phyloP scores from a whole-genome alignment of 2,888 invertebrate genomes.

The Erynnis tages region DNA sequence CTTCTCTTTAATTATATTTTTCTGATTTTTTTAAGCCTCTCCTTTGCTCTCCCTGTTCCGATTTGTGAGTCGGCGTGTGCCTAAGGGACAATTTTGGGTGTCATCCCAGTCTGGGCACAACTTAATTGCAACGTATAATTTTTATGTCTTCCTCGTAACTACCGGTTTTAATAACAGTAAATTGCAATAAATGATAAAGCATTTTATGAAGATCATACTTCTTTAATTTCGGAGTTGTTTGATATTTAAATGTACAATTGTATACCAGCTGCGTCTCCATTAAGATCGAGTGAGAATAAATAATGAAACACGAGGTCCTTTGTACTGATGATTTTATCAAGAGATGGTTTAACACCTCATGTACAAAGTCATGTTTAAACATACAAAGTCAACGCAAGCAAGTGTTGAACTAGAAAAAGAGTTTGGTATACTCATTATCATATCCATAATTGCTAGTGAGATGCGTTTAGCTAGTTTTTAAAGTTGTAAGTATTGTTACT shows the following conservation, averaged over 20 bases:
- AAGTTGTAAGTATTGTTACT: too few relatives aligned
- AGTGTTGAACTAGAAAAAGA: conserved; percentile 32
- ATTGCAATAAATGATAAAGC: conserved; percentile 48
- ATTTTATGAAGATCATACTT: conserved; percentile 35
- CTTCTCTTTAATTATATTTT: background rate
- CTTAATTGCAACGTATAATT: conserved; percentile 59
- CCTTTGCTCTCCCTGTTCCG: conserved; percentile 3
- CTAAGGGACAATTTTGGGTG: conserved; percentile 57
- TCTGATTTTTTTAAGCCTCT: conserved; percentile 1
- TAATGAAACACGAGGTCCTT: conserved; percentile 31
- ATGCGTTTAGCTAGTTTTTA: too few relatives aligned
- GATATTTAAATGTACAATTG: conserved; percentile 25
- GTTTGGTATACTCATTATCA: conserved; percentile 20
- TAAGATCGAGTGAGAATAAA: conserved; percentile 29
- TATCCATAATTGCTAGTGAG: background rate
- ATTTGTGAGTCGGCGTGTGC: conserved; percentile 37
- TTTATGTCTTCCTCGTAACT: conserved; percentile 48
- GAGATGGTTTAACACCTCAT: conserved; percentile 45
- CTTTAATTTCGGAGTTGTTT: conserved; percentile 28
- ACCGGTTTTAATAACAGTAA: conserved; percentile 52
- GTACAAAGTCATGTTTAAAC: conserved; percentile 45
- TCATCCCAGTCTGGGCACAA: conserved; percentile 46
- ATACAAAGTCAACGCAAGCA: conserved; percentile 39
- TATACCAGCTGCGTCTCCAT: conserved; percentile 32
- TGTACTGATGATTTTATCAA: conserved; percentile 34